A percentile compares a stretch with the other conserved stretches of the same genome.
Evolutionary conservation across 2,888 invertebrate genomes (phyloP).

Genomic region (Sceliomorpha sp.): DNA sequence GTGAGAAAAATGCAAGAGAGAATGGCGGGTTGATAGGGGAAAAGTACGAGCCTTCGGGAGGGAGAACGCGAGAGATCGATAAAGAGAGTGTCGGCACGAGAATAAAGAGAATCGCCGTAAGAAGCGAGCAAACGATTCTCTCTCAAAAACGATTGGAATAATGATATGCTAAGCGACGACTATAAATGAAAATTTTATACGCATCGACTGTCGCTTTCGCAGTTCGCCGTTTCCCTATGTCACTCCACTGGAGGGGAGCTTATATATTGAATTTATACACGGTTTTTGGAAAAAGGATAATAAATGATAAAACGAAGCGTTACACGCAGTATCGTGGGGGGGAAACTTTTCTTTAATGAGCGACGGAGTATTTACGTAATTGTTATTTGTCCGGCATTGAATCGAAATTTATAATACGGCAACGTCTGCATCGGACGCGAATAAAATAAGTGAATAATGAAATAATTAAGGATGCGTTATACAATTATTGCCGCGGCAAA

Average conservation of each 20-base stretch:
- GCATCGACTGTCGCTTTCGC: constrained; percentile 39
- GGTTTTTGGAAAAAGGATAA: too few relatives aligned
- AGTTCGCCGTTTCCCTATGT: constrained; percentile 18
- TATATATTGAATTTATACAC: constrained; percentile 2
- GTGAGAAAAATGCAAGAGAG: constrained; percentile 48
- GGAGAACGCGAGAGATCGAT: constrained; percentile 71
- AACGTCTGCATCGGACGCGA: background rate
- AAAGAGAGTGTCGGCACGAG: constrained; percentile 77
- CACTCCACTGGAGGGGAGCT: too few relatives aligned
- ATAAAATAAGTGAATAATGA: constrained; percentile 1
- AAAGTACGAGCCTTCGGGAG: constrained; percentile 51
- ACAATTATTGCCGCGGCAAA: constrained; percentile 15
- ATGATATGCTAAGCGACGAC: constrained; percentile 54
- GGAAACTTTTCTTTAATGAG: too few relatives aligned
- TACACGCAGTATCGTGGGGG: too few relatives aligned
- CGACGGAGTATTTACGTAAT: too few relatives aligned
- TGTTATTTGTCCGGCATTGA: too few relatives aligned
- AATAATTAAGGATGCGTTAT: constrained; percentile 1
- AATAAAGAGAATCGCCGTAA: constrained; percentile 63
- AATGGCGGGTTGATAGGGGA: constrained; percentile 46
- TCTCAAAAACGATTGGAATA: constrained; percentile 62
- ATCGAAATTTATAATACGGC: background rate
- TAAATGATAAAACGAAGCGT: too few relatives aligned
- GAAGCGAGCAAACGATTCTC: constrained; percentile 58
- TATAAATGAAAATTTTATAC: constrained; percentile 56